These are phyloP conservation scores for Dissostichus mawsoni DNA, from an alignment of 2,113 vertebrate genomes.

Conservation along the genomic window DNA sequence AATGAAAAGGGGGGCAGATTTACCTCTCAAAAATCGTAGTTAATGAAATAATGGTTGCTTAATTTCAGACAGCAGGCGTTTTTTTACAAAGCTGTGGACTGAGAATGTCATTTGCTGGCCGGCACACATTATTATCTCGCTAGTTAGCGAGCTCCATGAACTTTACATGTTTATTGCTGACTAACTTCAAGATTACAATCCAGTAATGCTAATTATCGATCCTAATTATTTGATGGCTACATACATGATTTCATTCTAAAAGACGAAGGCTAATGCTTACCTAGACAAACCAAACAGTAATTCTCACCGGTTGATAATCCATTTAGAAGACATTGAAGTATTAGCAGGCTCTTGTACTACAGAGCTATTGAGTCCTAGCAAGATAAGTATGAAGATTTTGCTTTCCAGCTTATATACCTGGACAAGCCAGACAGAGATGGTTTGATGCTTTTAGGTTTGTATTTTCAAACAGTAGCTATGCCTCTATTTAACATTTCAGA, in stretches of 20 bases:
- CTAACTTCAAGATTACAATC: background rate
- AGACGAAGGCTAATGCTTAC: background rate
- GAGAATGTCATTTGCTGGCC: background rate
- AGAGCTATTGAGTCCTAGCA: background rate
- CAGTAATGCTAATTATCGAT: too few species aligned
- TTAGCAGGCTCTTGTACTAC: background rate
- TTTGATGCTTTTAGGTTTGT: background rate
- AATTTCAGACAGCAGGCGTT: background rate
- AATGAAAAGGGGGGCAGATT: background rate
- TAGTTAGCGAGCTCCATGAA: background rate
- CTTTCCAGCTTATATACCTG: background rate
- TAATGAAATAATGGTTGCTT: background rate
- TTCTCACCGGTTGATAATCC: too few species aligned
- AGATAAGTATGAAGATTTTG: background rate
- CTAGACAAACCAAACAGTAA: background rate
- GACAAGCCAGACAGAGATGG: background rate
- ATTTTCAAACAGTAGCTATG: background rate
- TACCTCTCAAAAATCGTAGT: too few species aligned
- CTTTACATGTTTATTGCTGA: background rate
- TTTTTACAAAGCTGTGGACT: background rate
- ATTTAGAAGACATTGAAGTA: background rate
- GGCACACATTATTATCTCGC: background rate
- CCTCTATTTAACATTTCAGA: background rate
- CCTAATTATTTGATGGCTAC: background rate
- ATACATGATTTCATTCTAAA: background rate